Conservation (phyloP, 2,113 vertebrate species). For the Pseudois nayaur region DNA sequence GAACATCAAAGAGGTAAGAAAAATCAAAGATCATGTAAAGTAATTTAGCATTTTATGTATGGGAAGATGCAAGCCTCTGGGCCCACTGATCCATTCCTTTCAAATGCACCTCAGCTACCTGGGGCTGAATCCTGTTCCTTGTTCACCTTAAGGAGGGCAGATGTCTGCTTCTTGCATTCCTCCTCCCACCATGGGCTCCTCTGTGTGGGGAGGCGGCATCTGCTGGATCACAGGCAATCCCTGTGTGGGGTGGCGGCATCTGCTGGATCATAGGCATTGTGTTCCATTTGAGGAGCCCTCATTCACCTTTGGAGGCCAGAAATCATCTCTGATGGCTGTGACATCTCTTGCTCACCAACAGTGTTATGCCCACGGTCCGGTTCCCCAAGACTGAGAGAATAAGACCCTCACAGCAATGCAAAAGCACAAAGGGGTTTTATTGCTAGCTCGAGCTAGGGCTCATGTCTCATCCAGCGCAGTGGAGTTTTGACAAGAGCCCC, state of each 20-base stretch:
- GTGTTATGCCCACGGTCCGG: too few relatives aligned
- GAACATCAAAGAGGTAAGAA: neutral
- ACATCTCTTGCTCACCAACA: neutral
- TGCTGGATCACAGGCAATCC: neutral
- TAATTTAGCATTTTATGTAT: neutral
- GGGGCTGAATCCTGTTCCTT: neutral
- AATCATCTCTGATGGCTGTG: neutral
- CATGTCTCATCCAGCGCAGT: too few relatives aligned
- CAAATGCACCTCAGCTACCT: neutral
- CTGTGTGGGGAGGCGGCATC: neutral
- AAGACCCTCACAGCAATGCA: too few relatives aligned
- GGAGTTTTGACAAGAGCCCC: too few relatives aligned
- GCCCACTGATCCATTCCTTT: neutral
- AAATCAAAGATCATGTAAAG: neutral
- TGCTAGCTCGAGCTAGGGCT: too few relatives aligned
- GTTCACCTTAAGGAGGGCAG: neutral
- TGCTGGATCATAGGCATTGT: neutral
- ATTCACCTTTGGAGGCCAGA: neutral
- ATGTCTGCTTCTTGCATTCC: neutral
- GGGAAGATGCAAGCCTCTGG: neutral
- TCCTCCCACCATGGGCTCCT: rapidly evolving
- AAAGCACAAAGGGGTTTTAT: too few relatives aligned
- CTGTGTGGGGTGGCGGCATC: rapidly evolving
- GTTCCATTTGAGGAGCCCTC: neutral
- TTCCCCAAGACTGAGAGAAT: too few relatives aligned